Evolutionary conservation across 2,888 invertebrate species (phyloP), one percentile per base, ranked within the genome.

Genomic region (Phortica magna): DNA sequence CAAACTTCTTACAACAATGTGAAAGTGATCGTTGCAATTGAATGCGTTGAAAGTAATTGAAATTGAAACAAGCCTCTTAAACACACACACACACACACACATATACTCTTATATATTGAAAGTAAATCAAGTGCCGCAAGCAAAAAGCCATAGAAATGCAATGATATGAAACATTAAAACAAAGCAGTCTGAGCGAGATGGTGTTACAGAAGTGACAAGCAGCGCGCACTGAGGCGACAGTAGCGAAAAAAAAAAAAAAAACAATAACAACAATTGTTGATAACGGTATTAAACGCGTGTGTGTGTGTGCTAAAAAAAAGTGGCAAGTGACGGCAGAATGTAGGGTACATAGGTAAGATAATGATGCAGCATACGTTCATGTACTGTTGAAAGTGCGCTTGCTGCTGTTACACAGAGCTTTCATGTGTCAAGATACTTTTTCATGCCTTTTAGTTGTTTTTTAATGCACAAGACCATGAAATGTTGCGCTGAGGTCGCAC

Each of bases 21-120:
- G 61, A 61, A 61, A 61, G 61, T 61, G 61, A 22, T 61, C 61
- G 61, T 48, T 14, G 48, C 48, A 48, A 61, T 22, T 61, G 61
- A 61, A 61, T 61, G 61, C 61, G 61, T 61, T 61, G 61, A 61
- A 61, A 61, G 61, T 22, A 61, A 61, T 22, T 61, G 61, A 61
- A 61, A 14, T 61, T 61, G 61, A 61, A 61, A 61, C 61, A 61
- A 61, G 59, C 10, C 48, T 9, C 9, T 48, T 14, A 48, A 3
- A 48, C 9, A 48, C 14, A 14, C 48, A 48, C 48, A 48, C 48
- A 48, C 48, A 48, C 48, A 48, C 48, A 14, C 48, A 61, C 19
- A 61, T 10, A 55, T 55, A 55, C 17, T 55, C 19, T 22, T 12
- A 22, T 61, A 61, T 10, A 61, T 61, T 17, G 19, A 19, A 22